phyloP scores from a whole-genome alignment of 2,888 invertebrate species.

The Argyresthia albistria region DNA sequence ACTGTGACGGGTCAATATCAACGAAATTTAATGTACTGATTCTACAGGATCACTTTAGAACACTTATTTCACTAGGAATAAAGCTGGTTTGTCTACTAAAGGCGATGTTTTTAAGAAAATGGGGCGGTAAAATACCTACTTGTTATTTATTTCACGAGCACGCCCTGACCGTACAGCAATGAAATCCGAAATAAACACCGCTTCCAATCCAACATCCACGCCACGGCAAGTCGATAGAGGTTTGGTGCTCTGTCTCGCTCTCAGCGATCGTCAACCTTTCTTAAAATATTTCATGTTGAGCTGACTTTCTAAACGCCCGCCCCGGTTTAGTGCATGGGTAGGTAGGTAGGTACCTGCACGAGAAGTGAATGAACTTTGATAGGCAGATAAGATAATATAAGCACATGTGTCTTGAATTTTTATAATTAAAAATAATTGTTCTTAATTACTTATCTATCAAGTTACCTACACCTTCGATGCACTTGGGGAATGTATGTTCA shows the following conservation, averaged over 20 bases:
- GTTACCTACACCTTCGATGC: too few relatives aligned
- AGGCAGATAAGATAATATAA: too few relatives aligned
- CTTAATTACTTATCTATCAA: too few relatives aligned
- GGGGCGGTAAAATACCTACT: conserved; percentile 37
- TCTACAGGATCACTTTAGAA: too few relatives aligned
- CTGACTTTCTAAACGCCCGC: too few relatives aligned
- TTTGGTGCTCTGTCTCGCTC: conserved; percentile 51
- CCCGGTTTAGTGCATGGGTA: too few relatives aligned
- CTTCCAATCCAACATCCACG: not conserved
- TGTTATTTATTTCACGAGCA: conserved; percentile 37
- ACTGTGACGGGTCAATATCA: conserved; percentile 10
- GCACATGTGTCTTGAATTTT: too few relatives aligned
- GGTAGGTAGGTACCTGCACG: too few relatives aligned
- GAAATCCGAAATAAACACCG: conserved; percentile 52
- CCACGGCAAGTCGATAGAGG: conserved; percentile 35
- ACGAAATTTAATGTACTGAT: not conserved
- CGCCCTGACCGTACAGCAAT: conserved; percentile 45
- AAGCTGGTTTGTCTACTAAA: not conserved
- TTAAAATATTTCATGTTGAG: too few relatives aligned
- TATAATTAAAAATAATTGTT: too few relatives aligned
- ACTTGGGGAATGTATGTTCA: too few relatives aligned
- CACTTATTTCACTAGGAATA: too few relatives aligned
- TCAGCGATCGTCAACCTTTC: conserved; percentile 32
- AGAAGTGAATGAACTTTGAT: not conserved
- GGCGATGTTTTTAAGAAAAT: not conserved